Evolutionary conservation across 2,888 invertebrate genomes (phyloP).

Genomic region (Agrilus cyanescens): DNA sequence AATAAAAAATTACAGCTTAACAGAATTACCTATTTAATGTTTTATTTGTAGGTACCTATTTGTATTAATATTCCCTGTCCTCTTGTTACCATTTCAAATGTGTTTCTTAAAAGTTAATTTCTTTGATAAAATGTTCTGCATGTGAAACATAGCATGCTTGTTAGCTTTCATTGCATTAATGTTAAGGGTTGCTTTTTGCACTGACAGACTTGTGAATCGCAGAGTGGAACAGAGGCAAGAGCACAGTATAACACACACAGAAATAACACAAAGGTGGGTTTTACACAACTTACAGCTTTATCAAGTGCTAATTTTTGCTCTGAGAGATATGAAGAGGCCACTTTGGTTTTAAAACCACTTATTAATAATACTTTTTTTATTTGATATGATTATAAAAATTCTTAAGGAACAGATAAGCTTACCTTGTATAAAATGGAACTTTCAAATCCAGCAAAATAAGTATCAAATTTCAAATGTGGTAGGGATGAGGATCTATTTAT

Average conservation of each 20-base stretch:
- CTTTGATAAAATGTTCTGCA: constrained; percentile 15
- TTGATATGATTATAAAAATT: background rate
- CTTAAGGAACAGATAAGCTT: background rate
- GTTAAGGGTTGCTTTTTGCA: constrained; percentile 17
- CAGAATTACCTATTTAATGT: constrained; percentile 1
- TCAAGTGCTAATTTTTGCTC: too few species aligned
- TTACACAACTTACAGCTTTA: background rate
- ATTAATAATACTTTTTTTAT: background rate
- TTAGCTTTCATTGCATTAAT: constrained; percentile 10
- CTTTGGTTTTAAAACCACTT: too few species aligned
- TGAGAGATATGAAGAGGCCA: too few species aligned
- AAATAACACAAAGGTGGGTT: constrained; percentile 51
- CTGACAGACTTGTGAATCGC: constrained; percentile 52
- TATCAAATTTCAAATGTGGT: too few species aligned
- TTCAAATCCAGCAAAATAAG: constrained; percentile 2
- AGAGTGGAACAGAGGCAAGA: constrained; percentile 55
- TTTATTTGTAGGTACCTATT: background rate
- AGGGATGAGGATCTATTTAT: too few species aligned
- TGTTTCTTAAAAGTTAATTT: too few species aligned
- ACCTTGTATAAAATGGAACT: background rate
- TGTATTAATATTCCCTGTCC: background rate
- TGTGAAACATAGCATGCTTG: constrained; percentile 24
- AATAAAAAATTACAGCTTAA: background rate
- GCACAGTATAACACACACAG: constrained; percentile 54
- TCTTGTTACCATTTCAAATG: background rate